phyloP scores from a whole-genome alignment of 1,140 invertebrate genomes.

The Antheraea pernyi region DNA sequence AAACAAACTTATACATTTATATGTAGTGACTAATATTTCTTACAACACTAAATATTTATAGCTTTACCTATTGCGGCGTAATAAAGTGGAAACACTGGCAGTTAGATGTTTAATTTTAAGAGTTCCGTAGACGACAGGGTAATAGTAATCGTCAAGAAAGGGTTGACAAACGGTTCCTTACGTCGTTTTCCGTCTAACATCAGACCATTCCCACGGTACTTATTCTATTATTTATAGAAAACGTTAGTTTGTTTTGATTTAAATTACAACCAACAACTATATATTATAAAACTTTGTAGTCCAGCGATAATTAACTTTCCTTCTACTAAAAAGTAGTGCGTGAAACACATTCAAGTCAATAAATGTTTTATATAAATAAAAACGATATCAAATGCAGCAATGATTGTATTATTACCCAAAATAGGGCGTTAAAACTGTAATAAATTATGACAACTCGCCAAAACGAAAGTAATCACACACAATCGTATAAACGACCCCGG shows the following conservation, averaged over 20 bases:
- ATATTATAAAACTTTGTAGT: background rate
- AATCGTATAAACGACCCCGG: constrained; percentile 47
- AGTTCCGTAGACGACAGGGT: constrained; percentile 12
- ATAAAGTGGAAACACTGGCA: constrained; percentile 12
- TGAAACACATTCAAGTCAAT: no score
- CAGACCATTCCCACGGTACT: constrained; percentile 31
- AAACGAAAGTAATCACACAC: constrained; percentile 29
- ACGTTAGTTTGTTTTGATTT: background rate
- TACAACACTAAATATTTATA: constrained; percentile 16
- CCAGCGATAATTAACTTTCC: no score
- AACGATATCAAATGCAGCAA: no score
- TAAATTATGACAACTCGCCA: background rate
- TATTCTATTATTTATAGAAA: background rate
- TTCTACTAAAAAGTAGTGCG: no score
- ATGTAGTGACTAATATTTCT: background rate
- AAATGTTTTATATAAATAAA: background rate
- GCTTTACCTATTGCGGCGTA: constrained; percentile 14
- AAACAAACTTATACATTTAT: constrained; percentile 6
- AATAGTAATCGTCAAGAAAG: constrained; percentile 32
- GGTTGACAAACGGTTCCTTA: constrained; percentile 30
- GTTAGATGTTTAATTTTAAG: constrained; percentile 24
- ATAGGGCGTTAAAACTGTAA: background rate
- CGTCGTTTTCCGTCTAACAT: constrained; percentile 15
- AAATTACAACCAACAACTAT: background rate
- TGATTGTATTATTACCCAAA: background rate